phyloP scores from a whole-genome alignment of 2,888 invertebrate species.

The Thecophora atra region DNA sequence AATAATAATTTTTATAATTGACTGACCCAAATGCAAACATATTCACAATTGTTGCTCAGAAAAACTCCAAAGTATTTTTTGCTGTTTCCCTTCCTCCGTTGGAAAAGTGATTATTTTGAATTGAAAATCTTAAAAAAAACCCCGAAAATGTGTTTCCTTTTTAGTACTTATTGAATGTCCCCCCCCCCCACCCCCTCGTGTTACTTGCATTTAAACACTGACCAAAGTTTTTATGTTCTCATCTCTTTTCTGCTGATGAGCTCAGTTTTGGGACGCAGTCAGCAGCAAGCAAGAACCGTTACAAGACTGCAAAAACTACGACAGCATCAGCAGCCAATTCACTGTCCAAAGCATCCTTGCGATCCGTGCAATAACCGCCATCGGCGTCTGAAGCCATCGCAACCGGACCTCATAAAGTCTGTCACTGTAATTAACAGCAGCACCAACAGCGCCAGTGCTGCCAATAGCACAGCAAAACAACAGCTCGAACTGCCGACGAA shows the following conservation, averaged over 20 bases:
- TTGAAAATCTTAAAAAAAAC: too few species aligned
- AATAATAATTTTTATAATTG: not conserved
- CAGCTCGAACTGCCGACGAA: not conserved
- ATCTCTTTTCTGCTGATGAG: conserved; percentile 1
- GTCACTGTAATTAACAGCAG: not conserved
- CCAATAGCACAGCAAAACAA: conserved; percentile 8
- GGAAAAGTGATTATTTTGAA: too few species aligned
- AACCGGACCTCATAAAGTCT: not conserved
- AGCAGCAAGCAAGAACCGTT: conserved; percentile 20
- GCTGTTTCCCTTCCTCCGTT: too few species aligned
- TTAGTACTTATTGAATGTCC: too few species aligned
- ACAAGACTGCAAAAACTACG: conserved; percentile 29
- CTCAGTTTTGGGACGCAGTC: conserved; percentile 18
- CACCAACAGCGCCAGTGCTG: not conserved
- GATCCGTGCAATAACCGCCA: conserved; percentile 38
- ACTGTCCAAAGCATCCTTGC: conserved; percentile 24
- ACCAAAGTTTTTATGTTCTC: not conserved
- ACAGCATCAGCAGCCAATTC: conserved; percentile 35
- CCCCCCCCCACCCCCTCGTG: not conserved
- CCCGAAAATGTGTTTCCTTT: too few species aligned
- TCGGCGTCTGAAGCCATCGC: not conserved
- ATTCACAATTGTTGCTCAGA: not conserved
- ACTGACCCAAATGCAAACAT: not conserved
- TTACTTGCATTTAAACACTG: not conserved
- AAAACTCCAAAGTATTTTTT: too few species aligned